Evolutionary conservation across 2,888 invertebrate genomes (phyloP).

Genomic region (Galerucella pusilla): DNA sequence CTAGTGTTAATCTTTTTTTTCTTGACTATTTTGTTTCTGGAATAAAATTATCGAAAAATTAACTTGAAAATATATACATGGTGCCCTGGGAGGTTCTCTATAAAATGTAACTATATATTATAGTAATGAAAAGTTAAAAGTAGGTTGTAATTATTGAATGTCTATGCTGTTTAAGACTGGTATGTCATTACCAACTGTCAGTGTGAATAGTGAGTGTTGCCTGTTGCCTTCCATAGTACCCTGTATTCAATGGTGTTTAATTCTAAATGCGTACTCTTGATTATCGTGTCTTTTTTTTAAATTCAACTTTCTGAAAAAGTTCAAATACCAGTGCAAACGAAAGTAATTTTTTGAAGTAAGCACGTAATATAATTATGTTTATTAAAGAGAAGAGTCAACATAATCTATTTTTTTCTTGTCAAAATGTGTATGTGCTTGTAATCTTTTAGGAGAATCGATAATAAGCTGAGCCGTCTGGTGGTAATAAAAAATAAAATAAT

Average conservation of each 20-base stretch:
- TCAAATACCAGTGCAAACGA: not conserved
- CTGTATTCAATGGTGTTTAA: not conserved
- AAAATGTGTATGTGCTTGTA: not conserved
- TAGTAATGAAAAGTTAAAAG: not conserved
- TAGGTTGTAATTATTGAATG: not conserved
- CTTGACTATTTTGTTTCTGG: constrained; percentile 41
- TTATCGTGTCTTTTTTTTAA: not conserved
- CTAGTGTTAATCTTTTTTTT: constrained; percentile 33
- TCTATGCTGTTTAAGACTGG: not conserved
- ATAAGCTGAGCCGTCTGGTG: not conserved
- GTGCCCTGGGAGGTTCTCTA: not conserved
- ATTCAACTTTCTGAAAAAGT: not conserved
- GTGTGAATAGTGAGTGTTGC: not conserved
- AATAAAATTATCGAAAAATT: constrained; percentile 17
- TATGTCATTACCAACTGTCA: not conserved
- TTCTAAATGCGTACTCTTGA: not conserved
- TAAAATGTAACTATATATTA: not conserved
- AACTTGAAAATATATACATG: constrained; percentile 2
- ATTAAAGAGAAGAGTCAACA: not conserved
- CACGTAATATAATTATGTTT: not conserved
- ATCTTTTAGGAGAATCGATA: not conserved
- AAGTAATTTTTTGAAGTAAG: not conserved
- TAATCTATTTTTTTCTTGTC: not conserved
- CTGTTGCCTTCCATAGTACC: not conserved
- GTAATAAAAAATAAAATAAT: not conserved